phyloP scores from a whole-genome alignment of 2,113 vertebrate genomes.

The Dasypus novemcinctus region DNA sequence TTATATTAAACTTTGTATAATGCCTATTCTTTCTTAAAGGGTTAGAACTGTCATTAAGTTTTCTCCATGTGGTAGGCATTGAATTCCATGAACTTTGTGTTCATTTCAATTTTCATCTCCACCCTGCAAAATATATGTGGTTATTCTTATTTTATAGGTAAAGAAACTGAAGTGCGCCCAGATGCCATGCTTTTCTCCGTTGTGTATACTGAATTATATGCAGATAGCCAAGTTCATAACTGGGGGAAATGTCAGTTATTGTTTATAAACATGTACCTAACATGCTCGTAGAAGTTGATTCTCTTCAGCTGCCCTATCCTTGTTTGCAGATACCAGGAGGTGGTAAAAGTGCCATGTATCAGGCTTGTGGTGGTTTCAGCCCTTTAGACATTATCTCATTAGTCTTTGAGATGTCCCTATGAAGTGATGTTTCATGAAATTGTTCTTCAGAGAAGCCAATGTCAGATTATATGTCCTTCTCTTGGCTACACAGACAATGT shows the following conservation, averaged over 20 bases:
- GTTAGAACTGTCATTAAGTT: neutral
- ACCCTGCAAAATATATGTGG: neutral
- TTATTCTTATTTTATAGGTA: neutral
- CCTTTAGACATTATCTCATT: conserved; percentile 70
- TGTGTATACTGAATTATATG: neutral
- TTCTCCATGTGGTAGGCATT: neutral
- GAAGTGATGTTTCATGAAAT: conserved; percentile 38
- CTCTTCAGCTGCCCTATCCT: neutral
- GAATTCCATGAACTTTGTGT: neutral
- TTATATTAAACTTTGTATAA: neutral
- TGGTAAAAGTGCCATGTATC: neutral
- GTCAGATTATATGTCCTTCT: neutral
- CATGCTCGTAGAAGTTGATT: neutral
- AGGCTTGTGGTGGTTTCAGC: neutral
- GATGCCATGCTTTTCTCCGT: neutral
- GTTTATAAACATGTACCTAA: neutral
- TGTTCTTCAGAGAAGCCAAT: conserved; percentile 31
- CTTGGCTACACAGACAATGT: neutral
- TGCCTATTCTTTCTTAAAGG: neutral
- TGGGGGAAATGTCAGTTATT: neutral
- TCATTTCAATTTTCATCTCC: neutral
- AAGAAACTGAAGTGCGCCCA: neutral
- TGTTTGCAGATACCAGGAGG: neutral
- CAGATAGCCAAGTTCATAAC: neutral
- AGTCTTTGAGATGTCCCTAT: conserved; percentile 63